These are phyloP conservation scores for Delphinus delphis DNA, from an alignment of 2,113 vertebrate species.

Conservation along the genomic window DNA sequence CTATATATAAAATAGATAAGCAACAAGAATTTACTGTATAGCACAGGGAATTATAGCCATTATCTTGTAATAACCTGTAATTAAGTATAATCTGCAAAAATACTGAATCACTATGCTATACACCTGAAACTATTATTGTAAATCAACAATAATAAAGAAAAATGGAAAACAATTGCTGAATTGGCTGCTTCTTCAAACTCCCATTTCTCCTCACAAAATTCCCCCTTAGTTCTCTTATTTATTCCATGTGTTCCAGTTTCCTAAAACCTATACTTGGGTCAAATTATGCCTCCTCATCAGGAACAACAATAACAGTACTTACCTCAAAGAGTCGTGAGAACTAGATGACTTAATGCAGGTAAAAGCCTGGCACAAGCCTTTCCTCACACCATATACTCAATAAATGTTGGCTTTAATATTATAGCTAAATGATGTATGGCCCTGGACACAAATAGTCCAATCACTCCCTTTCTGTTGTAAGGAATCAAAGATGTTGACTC, in stretches of 20 bases:
- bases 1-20: background rate
- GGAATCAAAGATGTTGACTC: background rate
- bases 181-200: background rate
- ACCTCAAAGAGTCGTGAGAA: background rate
- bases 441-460: background rate
- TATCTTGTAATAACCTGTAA: background rate
- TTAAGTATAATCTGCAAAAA: background rate
- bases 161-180: background rate
- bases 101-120: background rate
- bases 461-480: background rate
- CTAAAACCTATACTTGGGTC: background rate
- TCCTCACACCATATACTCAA: background rate
- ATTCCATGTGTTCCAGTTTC: background rate
- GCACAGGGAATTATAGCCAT: background rate
- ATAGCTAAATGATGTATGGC: background rate
- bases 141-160: background rate
- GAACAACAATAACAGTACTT: background rate
- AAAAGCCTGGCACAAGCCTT: background rate
- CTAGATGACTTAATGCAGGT: background rate
- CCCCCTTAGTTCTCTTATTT: background rate
- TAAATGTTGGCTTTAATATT: background rate
- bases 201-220: background rate
- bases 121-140: background rate
- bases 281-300: background rate
- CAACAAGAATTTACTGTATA: background rate